phyloP scores from a whole-genome alignment of 2,888 invertebrate species.

The Drosophila subquinaria region DNA sequence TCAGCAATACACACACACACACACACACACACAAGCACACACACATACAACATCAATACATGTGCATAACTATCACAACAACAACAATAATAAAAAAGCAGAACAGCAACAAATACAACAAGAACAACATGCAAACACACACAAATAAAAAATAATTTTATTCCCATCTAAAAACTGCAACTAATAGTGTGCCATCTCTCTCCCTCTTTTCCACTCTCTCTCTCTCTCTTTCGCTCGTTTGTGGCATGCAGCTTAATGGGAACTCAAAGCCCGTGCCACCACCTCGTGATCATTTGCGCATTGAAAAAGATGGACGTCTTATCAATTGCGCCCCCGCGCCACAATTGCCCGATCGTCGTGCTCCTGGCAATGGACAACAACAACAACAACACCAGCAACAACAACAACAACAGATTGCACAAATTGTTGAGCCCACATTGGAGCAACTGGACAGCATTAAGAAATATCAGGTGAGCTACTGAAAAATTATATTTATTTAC shows the following conservation, averaged over 20 bases:
- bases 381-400: conserved; percentile 70
- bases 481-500: not conserved
- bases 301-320: conserved; percentile 88
- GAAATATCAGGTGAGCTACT: conserved; percentile 93
- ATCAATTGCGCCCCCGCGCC: conserved; percentile 90
- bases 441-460: conserved; percentile 96
- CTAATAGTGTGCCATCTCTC: conserved; percentile 5
- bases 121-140: not conserved
- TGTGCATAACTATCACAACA: conserved; percentile 20
- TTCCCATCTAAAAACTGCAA: not conserved
- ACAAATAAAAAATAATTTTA: not conserved
- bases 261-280: conserved; percentile 86
- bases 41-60: conserved; percentile 19
- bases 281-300: conserved; percentile 89
- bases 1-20: conserved; percentile 23
- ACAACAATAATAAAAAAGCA: not conserved
- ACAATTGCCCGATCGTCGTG: conserved; percentile 88
- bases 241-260: conserved; percentile 83
- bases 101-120: conserved; percentile 7
- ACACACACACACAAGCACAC: conserved; percentile 19
- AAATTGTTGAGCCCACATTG: conserved; percentile 89
- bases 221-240: not conserved
- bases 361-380: conserved; percentile 62
- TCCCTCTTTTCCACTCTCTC: not conserved
- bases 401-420: conserved; percentile 86